phyloP scores from a whole-genome alignment of 2,888 invertebrate species.

The Phyllotreta cruciferae region DNA sequence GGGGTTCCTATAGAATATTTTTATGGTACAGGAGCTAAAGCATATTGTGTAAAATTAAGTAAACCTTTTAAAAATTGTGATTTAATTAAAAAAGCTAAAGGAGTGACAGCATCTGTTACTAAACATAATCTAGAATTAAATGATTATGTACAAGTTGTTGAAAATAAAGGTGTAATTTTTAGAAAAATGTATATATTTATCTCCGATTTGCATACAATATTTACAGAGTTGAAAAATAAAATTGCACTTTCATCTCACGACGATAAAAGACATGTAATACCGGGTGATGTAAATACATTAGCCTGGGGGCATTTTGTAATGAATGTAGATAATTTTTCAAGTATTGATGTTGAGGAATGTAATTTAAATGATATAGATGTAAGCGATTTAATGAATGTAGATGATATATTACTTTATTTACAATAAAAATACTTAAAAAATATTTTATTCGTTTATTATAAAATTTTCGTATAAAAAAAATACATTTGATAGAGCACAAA shows the following conservation, averaged over 20 bases:
- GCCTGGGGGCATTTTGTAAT: constrained; percentile 20
- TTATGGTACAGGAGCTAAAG: constrained; percentile 26
- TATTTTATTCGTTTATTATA: neutral
- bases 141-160: constrained; percentile 11
- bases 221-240: constrained; percentile 24
- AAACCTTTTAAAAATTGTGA: constrained; percentile 1
- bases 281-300: constrained; percentile 18
- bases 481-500: constrained; percentile 2
- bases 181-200: constrained; percentile 1
- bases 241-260: constrained; percentile 14
- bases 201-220: constrained; percentile 19
- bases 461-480: neutral
- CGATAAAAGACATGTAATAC: constrained; percentile 18
- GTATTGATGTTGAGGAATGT: too few relatives aligned
- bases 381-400: too few relatives aligned
- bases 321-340: neutral
- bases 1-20: constrained; percentile 22
- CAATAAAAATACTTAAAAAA: too few relatives aligned
- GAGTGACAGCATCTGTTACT: constrained; percentile 6
- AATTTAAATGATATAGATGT: too few relatives aligned
- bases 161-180: constrained; percentile 7
- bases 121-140: constrained; percentile 4
- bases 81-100: constrained; percentile 25
- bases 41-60: constrained; percentile 26
- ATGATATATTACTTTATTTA: too few relatives aligned